A percentile compares a stretch with the other conserved stretches of the same genome.
phyloP scores from a whole-genome alignment of 2,888 invertebrate genomes.

The Scaeva pyrastri region DNA sequence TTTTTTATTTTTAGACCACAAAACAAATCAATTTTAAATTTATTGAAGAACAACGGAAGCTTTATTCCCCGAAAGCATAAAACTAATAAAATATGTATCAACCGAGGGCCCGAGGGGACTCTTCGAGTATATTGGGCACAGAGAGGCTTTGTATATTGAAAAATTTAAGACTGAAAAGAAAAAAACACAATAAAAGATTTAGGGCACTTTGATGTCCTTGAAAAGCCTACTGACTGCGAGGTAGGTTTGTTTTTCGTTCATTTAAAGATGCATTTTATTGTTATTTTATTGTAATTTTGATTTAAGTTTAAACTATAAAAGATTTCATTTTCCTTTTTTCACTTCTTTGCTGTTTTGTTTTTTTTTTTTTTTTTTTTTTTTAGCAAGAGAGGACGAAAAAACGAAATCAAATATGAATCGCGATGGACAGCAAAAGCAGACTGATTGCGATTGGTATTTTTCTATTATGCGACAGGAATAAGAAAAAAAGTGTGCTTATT shows the following conservation, averaged over 20 bases:
- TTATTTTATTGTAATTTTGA: not conserved
- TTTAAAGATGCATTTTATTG: slow-evolving; percentile 9
- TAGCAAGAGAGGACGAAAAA: slow-evolving; percentile 53
- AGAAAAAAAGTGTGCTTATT: slow-evolving; percentile 31
- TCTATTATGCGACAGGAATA: slow-evolving; percentile 47
- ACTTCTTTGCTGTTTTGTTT: not conserved
- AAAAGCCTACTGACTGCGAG: slow-evolving; percentile 25
- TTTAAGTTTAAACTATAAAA: not conserved
- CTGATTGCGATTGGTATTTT: slow-evolving; percentile 49
- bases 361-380: not conserved
- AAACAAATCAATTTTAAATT: slow-evolving; percentile 40
- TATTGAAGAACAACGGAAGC: slow-evolving; percentile 31
- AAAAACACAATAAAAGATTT: slow-evolving; percentile 16
- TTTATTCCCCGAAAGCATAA: slow-evolving; percentile 16
- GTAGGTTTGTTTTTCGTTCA: not conserved
- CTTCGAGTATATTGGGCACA: not conserved
- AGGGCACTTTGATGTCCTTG: slow-evolving; percentile 55
- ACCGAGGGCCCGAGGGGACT: slow-evolving; percentile 14
- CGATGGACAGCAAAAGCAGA: slow-evolving; percentile 46
- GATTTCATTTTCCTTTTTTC: not conserved
- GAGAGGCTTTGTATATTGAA: slow-evolving; percentile 20
- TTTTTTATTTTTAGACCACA: slow-evolving; percentile 48
- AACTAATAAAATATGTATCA: slow-evolving; percentile 38
- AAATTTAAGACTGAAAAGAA: not conserved
- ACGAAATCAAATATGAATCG: slow-evolving; percentile 51